Evolutionary conservation across 2,888 invertebrate genomes (phyloP), one percentile per base, ranked within the genome.

Genomic region (Piscicola geometra): DNA sequence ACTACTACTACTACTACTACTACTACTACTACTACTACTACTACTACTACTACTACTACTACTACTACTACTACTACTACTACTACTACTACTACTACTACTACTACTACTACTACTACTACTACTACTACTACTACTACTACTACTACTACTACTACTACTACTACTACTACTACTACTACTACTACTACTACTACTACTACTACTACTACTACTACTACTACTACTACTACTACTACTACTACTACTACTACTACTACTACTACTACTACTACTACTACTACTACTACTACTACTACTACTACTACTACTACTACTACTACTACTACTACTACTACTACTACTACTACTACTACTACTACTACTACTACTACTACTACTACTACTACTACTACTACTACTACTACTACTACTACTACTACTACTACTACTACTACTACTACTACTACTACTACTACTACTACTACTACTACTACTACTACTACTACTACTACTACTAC

Each of bases 171-270:
- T 64, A 64, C 66, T 64, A 64, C 66, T 64, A 64, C 66, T 64
- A 64, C 66, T 64, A 64, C 66, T 64, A 64, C 66, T 64, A 64
- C 66, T 64, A 64, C 66, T 64, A 64, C 66, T 64, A 64, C 66
- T 64, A 64, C 66, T 64, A 64, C 86, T 75, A 75, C 75, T 71
- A 71, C 72, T 71, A 56, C 72, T 71, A 71, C 72, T 71, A 60
- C 47, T 60, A 71, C 72, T 71, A 56, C 72, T 71, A 60, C 72
- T 71, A 71, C 72, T 71, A 60, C 72, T 71, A 71, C 72, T 71
- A 71, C 72, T 71, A 71, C 72, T 71, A 71, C 72, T 71, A 71
- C 72, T 71, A 71, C 72, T 71, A 71, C 72, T 71, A 71, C 72
- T 71, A 71, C 72, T 71, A 71, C 72, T 71, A 71, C 72, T 71